Base-by-base conservation (phyloP, 1,140 invertebrate genomes). In the Druon quercuslanigerum region DNA sequence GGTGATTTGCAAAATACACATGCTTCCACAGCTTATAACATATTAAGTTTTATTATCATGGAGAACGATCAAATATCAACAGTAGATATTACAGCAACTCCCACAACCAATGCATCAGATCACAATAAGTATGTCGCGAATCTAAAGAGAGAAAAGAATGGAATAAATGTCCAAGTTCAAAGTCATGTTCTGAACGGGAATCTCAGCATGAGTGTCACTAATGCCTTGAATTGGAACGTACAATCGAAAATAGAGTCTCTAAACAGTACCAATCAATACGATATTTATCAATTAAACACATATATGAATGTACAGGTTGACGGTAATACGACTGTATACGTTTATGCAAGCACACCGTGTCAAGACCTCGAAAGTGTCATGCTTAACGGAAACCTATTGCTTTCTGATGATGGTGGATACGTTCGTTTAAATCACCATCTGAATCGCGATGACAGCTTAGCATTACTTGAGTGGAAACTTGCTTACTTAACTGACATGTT, bases 191-290 rank as follows among this genome's bases (percentile, higher is more conserved):
- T 85, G 0, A 87, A 88, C 76, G 76, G 83, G 4, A 86, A 73
- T 0, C 4, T 86, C 0, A 80, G 80, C 5, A 57, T 86, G 3
- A 88, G 84, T 16, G 76, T 81, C 1, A 74, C 85, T 0, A 90
- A 91, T 19, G n/a, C 79, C 7, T 73, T 89, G 3, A 91, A 91
- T 75, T 91, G 90, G 90, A 80, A 90, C 51, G 16, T 86, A 0
- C 74, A 71, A n/a, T 52, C 71, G 0, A 77, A 66, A 50, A 25
- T 76, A 0, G 19, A 77, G 72, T 40, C 60, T 7, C 16, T 66
- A 40, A 66, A 66, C n/a, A 40, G 0, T 46, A 40, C 16, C 1
- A 40, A 66, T 25, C 16, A 19, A 56, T 40, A 57, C 66, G 46
- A 82, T 2, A 75, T 79, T 0, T 86, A 88, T 51, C 70, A 79